Conservation (phyloP, 2,797 vertebrate species). For the Cyclura pinguis region DNA sequence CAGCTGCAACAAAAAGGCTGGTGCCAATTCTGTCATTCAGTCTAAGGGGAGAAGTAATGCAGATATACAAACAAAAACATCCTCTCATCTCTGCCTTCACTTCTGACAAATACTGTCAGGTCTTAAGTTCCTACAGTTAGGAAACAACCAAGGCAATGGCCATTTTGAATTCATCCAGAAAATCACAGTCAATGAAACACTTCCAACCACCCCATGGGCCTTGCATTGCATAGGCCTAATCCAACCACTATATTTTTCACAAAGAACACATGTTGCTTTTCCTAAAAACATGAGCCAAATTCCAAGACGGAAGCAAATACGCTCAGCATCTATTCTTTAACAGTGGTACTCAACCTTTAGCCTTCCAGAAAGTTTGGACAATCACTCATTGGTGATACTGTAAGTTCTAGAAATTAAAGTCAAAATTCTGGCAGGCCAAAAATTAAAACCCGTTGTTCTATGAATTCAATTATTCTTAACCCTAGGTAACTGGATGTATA, state of each 20-base stretch:
- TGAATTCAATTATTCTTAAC: too few relatives aligned
- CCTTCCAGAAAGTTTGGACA: too few relatives aligned
- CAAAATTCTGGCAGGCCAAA: too few relatives aligned
- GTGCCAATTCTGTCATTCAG: too few relatives aligned
- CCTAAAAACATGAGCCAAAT: background rate
- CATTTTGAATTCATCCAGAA: background rate
- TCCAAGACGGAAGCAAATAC: background rate
- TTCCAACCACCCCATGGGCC: background rate
- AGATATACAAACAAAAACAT: background rate
- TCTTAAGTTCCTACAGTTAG: background rate
- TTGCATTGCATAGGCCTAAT: background rate
- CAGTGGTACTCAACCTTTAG: background rate
- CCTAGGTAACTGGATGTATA: too few relatives aligned
- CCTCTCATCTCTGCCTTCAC: background rate
- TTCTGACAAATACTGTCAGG: background rate
- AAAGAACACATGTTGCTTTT: background rate
- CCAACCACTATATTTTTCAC: background rate
- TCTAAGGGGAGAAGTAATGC: background rate
- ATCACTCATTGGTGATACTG: too few relatives aligned
- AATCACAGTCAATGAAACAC: background rate
- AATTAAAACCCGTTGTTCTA: too few relatives aligned
- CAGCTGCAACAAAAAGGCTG: background rate
- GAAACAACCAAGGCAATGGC: background rate
- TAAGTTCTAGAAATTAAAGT: too few relatives aligned
- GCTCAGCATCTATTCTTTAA: background rate